Evolutionary conservation across 2,113 vertebrate genomes (phyloP), one percentile per base, ranked within the genome.

Genomic region (Mirounga angustirostris): DNA sequence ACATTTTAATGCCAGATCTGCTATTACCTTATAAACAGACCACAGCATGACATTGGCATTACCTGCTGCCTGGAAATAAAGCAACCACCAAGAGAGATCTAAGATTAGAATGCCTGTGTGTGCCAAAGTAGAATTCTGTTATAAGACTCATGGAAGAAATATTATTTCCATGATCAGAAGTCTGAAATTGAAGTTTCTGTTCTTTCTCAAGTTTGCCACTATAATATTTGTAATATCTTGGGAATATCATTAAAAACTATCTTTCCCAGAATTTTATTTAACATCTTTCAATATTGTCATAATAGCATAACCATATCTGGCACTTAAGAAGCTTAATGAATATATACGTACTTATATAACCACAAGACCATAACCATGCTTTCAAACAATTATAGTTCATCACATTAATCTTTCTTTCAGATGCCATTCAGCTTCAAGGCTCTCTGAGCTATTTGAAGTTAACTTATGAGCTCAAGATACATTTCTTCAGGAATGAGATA

Each of bases 401-500:
- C 13, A 58, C 30, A 87, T 95, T 93, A 94, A 95, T 91, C 52
- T 95, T 89, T 69, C 21, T 93, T 93, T 92, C 58, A 43, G 13
- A 80, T 82, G 0, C 1, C 24, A 81, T 56, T 97, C 24, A 84
- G 13, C 21, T 73, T 90, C 28, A 91, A 94, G n/a, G 4, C 10
- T 95, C 26, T 81, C 61, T 86, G 43, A 92, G 22, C 1, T 18
- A 82, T 59, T 33, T 81, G 54, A 88, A 88, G 43, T 78, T 56
- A 92, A 91, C 21, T 93, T 96, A 78, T 56, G n/a, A 92, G 2
- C 14, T 88, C 69, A 73, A 63, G 33, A 93, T 81, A 50, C 6
- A 65, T 84, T 87, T 92, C 10, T 73, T 84, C 76, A 93, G 26
- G 18, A 78, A 58, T 54, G 14, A 21, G 0, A 11, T 82, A 36